Evolutionary conservation across 2,888 invertebrate species (phyloP), one percentile per base, ranked within the genome.

Genomic region (Cantharis rustica): DNA sequence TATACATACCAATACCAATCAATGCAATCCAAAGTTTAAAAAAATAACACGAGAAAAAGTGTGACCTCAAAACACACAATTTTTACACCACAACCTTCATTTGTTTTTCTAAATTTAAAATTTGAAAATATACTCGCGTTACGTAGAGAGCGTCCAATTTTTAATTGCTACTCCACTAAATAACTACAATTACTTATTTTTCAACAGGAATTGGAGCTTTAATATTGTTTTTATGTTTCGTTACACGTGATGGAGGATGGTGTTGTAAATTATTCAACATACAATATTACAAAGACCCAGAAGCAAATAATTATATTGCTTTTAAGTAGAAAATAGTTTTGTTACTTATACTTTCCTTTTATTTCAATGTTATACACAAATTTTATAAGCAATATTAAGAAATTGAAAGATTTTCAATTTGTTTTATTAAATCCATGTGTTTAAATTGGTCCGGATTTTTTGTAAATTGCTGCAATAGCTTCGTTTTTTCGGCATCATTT

Each of bases 381-480:
- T 64, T 68, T 70, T 61, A 74, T 63, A 74, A 27, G 26, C 23
- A 23, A 92, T 83, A 84, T 79, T 69, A 31, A 10, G 26, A 16
- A 47, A 85, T 83, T n/a, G 78, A 89, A 86, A 84, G 91, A 83
- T 90, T 93, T 88, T 95, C 95, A 78, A 96, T 89, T 86, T 96
- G 93, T 66, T 91, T 89, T 77, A 96, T 92, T 16, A 96, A 89
- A 86, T 96, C 95, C 93, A 93, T 93, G 83, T 96, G 95, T 82
- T 94, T 94, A 85, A 97, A 97, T 71, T 91, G 90, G 80, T 93
- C 91, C 0, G 96, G 96, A 66, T 88, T 89, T 61, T 90, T 89
- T 0, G 93, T 94, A 81, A 97, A 97, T 4, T 85, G 89, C 80
- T 94, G 89, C 75, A 97, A 86, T 62, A 96, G 86, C 68, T 90